phyloP scores from a whole-genome alignment of 2,113 vertebrate genomes.

The Nyctibius bracteatus region DNA sequence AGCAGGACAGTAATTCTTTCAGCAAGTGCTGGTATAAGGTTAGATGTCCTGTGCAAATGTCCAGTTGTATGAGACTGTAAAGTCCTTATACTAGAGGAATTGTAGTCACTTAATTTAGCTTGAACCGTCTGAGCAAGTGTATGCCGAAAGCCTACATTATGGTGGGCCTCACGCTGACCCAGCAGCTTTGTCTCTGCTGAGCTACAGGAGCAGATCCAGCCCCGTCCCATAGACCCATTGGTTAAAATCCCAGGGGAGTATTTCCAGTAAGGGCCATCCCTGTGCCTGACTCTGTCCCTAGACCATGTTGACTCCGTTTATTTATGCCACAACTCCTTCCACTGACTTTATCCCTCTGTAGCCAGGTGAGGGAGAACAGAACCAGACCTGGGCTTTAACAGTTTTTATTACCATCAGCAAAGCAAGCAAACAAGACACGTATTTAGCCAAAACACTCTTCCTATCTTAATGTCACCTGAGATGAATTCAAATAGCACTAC shows the following conservation, averaged over 20 bases:
- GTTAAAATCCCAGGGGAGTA: not conserved
- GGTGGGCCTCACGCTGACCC: not conserved
- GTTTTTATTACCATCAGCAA: not conserved
- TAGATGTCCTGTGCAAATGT: not conserved
- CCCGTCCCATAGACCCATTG: fast-evolving
- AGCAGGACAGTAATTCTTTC: not conserved
- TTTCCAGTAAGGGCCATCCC: not conserved
- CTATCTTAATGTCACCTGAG: not conserved
- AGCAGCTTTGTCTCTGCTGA: not conserved
- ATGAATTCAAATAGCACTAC: not conserved
- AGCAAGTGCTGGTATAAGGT: not conserved
- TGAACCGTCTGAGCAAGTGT: not conserved
- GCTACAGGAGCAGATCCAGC: not conserved
- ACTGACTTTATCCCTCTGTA: not conserved
- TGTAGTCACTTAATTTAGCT: not conserved
- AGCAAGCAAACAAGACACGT: not conserved
- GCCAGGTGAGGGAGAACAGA: not conserved
- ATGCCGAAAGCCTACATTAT: not conserved
- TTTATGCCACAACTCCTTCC: not conserved
- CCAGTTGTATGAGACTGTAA: not conserved
- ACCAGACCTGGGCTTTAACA: not conserved
- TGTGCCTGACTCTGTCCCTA: not conserved
- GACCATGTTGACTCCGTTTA: not conserved
- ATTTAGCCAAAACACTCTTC: not conserved
- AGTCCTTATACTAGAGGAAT: not conserved